Evolutionary conservation across 2,113 vertebrate genomes (phyloP).

Genomic region (Onychostoma macrolepis): DNA sequence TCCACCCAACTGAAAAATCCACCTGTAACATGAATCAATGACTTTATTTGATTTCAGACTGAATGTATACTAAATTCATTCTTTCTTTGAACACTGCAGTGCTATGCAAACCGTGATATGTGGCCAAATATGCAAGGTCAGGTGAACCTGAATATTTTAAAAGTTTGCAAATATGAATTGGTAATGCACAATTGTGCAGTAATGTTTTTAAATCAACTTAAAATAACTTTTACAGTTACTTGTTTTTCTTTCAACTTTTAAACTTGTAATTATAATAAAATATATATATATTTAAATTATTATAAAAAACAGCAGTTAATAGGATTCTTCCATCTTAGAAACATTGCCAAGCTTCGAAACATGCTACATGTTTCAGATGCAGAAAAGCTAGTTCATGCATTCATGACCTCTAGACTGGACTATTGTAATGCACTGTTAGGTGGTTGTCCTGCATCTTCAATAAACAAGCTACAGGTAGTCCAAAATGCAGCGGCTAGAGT

Average conservation of each 20-base stretch:
- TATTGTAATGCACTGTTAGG: too few relatives aligned
- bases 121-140: not conserved
- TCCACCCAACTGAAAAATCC: not conserved
- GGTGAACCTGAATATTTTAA: not conserved
- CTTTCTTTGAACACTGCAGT: not conserved
- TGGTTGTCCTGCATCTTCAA: too few relatives aligned
- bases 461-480: too few relatives aligned
- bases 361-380: too few relatives aligned
- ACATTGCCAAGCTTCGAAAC: too few relatives aligned
- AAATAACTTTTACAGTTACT: not conserved
- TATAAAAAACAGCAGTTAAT: not conserved
- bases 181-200: not conserved
- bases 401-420: too few relatives aligned
- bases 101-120: not conserved
- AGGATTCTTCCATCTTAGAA: too few relatives aligned
- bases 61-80: not conserved
- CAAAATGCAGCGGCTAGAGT: too few relatives aligned
- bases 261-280: not conserved
- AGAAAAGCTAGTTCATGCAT: too few relatives aligned
- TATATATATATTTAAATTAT: not conserved
- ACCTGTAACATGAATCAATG: not conserved
- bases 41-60: not conserved
- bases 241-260: not conserved
- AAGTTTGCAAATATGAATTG: not conserved
- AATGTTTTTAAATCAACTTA: not conserved